These are phyloP conservation scores for Ganaspis sp. DNA, from an alignment of 1,140 invertebrate species.

Conservation along the genomic window DNA sequence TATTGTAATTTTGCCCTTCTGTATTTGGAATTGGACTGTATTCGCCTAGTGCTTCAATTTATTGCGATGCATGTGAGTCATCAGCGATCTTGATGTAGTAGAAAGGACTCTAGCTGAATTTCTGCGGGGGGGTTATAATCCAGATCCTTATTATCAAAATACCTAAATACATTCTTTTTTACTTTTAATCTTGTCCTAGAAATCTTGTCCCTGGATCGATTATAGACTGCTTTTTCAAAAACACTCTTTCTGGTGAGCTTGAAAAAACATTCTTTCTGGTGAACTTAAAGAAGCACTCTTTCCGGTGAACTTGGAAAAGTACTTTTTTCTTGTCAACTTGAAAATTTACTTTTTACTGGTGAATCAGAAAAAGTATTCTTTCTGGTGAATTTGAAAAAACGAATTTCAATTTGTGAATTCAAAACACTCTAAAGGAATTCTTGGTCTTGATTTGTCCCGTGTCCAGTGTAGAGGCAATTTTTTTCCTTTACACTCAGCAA, in stretches of 20 bases:
- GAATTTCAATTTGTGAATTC: background rate
- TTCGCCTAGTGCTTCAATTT: conserved; percentile 33
- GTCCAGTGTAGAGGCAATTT: background rate
- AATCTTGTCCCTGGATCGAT: background rate
- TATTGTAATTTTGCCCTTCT: conserved; percentile 52
- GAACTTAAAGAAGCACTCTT: too few relatives aligned
- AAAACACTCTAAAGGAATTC: background rate
- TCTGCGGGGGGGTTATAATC: background rate
- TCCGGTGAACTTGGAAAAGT: too few relatives aligned
- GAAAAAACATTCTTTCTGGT: too few relatives aligned
- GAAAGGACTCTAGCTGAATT: conserved; percentile 20
- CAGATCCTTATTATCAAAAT: conserved; percentile 15
- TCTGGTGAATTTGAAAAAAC: background rate
- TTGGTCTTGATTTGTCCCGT: background rate
- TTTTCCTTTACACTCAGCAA: conserved; percentile 23
- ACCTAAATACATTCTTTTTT: conserved; percentile 18
- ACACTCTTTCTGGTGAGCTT: background rate
- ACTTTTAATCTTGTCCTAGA: conserved; percentile 1
- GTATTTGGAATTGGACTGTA: conserved; percentile 53
- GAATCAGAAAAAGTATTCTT: background rate
- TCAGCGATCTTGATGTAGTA: conserved; percentile 13
- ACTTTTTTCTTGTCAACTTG: too few relatives aligned
- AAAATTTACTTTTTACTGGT: too few relatives aligned
- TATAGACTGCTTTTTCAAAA: background rate
- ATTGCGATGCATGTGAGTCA: background rate